Conservation (phyloP, 2,888 invertebrate genomes). For the Amitus sp. region DNA sequence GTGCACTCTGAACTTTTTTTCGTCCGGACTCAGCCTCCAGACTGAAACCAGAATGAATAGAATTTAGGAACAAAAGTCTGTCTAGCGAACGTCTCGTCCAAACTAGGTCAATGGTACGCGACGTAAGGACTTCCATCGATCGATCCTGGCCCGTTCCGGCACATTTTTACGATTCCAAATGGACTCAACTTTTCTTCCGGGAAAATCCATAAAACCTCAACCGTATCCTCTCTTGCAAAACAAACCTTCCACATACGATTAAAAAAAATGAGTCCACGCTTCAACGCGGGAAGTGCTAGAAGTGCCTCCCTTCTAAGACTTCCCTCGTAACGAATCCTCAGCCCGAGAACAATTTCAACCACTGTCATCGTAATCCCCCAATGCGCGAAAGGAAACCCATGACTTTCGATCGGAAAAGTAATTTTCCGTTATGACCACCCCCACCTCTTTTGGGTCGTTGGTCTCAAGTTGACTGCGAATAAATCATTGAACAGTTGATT, state of each 20-base stretch:
- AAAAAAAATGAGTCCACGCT: slow-evolving; percentile 35
- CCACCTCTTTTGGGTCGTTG: no score
- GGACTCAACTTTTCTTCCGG: neutral
- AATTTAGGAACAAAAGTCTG: no score
- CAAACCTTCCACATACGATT: no score
- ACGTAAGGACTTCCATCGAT: slow-evolving; percentile 22
- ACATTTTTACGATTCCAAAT: neutral
- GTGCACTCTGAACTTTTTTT: no score
- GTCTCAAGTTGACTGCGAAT: slow-evolving; percentile 43
- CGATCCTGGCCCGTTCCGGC: slow-evolving; percentile 11
- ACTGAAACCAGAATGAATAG: no score
- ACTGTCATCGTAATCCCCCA: slow-evolving; percentile 6
- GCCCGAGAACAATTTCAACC: no score
- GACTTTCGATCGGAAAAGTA: no score
- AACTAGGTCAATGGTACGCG: slow-evolving; percentile 22
- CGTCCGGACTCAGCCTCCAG: no score
- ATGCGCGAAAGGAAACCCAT: slow-evolving; percentile 41
- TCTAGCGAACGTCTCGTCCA: slow-evolving; percentile 15
- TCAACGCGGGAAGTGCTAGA: slow-evolving; percentile 50
- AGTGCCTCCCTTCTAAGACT: slow-evolving; percentile 54
- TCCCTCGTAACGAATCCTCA: slow-evolving; percentile 29
- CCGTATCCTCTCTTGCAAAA: no score
- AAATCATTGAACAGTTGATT: slow-evolving; percentile 23
- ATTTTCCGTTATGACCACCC: no score
- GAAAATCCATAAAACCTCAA: no score